These are phyloP conservation scores for Rhizomys pruinosus DNA, from an alignment of 2,113 vertebrate species.

Conservation along the genomic window DNA sequence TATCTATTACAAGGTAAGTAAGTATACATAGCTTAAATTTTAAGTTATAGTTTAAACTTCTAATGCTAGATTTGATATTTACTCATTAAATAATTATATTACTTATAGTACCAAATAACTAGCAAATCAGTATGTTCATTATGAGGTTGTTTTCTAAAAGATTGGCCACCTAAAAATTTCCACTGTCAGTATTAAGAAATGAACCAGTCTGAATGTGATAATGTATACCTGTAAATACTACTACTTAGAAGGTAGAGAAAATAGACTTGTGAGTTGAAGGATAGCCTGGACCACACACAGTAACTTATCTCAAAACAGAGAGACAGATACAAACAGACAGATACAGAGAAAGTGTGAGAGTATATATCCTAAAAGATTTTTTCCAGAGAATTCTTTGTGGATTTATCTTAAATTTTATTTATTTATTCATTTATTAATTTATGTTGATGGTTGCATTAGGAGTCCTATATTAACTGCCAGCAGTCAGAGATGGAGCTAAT, in stretches of 20 bases:
- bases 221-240: background rate
- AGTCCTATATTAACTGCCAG: too few species aligned
- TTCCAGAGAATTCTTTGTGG: background rate
- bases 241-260: background rate
- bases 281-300: background rate
- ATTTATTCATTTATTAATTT: too few species aligned
- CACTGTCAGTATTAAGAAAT: constrained; percentile 52
- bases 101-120: constrained; percentile 44
- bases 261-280: background rate
- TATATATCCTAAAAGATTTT: constrained; percentile 47
- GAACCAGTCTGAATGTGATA: background rate
- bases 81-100: constrained; percentile 63
- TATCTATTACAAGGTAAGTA: constrained; percentile 57
- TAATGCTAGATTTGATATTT: constrained; percentile 51
- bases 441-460: too few species aligned
- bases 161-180: constrained; percentile 60
- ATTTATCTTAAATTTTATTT: constrained; percentile 56
- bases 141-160: constrained; percentile 56
- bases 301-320: too few species aligned
- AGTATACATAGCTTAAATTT: constrained; percentile 69
- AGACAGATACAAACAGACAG: too few species aligned
- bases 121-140: constrained; percentile 52
- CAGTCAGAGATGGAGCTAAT: too few species aligned
- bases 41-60: constrained; percentile 63
- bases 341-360: background rate